Evolutionary conservation across 2,888 invertebrate species (phyloP).

Genomic region (Pherbina coryleti): DNA sequence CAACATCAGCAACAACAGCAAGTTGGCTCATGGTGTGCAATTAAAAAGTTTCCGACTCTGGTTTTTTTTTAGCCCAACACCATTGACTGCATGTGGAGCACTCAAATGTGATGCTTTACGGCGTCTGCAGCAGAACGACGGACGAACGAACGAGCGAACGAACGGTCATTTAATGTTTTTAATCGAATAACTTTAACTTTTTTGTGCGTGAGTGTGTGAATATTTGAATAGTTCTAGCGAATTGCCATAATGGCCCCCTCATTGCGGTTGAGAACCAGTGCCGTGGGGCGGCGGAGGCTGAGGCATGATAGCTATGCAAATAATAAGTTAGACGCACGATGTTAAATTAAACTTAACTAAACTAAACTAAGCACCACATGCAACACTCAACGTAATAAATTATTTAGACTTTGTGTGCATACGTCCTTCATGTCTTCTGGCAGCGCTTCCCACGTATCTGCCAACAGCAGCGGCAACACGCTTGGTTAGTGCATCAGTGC

Average conservation of each 20-base stretch:
- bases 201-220: slow-evolving; percentile 11
- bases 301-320: slow-evolving; percentile 12
- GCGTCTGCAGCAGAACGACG: slow-evolving; percentile 12
- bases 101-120: not conserved
- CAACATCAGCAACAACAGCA: not conserved
- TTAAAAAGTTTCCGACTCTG: slow-evolving; percentile 3
- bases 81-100: not conserved
- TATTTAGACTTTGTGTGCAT: slow-evolving; percentile 18
- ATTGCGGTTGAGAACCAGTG: not conserved
- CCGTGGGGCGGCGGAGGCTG: not conserved
- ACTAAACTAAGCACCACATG: slow-evolving; percentile 41
- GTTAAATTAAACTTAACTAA: slow-evolving; percentile 46
- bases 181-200: slow-evolving; percentile 28
- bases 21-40: not conserved
- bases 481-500: not conserved
- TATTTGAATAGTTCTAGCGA: not conserved
- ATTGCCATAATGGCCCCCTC: slow-evolving; percentile 5
- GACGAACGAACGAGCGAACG: not conserved
- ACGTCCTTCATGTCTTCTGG: not conserved
- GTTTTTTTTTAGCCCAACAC: not conserved
- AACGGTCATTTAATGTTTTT: slow-evolving; percentile 23
- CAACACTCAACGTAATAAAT: slow-evolving; percentile 35
- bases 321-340: slow-evolving; percentile 41
- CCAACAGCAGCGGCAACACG: not conserved
- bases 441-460: not conserved